A percentile compares a stretch with the other conserved stretches of the same genome.
Conservation (phyloP, 2,888 invertebrate species). For the Cephus spinipes region DNA sequence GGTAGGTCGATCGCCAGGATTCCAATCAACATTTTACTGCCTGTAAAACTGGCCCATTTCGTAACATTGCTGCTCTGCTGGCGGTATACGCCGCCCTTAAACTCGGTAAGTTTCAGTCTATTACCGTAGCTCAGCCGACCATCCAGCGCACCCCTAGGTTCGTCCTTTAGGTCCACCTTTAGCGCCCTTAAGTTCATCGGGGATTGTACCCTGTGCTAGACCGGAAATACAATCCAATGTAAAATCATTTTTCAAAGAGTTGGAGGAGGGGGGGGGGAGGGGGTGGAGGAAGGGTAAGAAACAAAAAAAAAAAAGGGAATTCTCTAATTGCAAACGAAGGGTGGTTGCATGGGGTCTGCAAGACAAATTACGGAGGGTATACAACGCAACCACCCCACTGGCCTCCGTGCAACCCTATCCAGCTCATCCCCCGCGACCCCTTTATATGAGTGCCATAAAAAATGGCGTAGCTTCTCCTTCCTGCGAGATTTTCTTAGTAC, state of each 20-base stretch:
- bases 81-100: constrained; percentile 43
- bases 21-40: constrained; percentile 62
- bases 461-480: background rate
- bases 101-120: constrained; percentile 50
- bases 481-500: background rate
- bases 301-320: background rate
- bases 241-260: constrained; percentile 36
- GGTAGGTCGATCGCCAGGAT: constrained; percentile 48
- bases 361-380: background rate
- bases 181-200: constrained; percentile 5
- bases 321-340: background rate
- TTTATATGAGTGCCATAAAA: constrained; percentile 4
- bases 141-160: constrained; percentile 14
- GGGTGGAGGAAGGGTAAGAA: no score
- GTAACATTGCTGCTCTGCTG: constrained; percentile 49
- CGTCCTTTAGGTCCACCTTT: constrained; percentile 17
- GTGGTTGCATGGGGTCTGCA: background rate
- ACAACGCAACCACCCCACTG: background rate
- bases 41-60: constrained; percentile 58
- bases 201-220: background rate
- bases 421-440: constrained; percentile 7
- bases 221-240: constrained; percentile 34
- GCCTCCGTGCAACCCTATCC: constrained; percentile 13
- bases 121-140: constrained; percentile 33
- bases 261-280: background rate